Percentiles rank a stretch among this genome's conserved stretches.
phyloP scores from a whole-genome alignment of 1,140 invertebrate genomes.

The Leptonema lineaticorne region DNA sequence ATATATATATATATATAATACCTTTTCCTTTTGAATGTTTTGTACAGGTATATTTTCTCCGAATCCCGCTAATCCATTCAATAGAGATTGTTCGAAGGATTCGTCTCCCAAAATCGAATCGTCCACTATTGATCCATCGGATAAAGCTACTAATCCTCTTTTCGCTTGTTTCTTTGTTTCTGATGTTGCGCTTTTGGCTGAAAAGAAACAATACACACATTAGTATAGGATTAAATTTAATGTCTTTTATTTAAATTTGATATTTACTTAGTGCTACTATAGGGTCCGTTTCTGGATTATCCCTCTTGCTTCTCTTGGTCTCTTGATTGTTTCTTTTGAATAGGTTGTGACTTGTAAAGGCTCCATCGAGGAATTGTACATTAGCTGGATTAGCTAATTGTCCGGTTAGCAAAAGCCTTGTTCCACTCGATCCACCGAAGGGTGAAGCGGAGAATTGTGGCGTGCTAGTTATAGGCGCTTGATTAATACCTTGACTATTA shows the following conservation, averaged over 20 bases:
- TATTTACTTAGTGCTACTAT: not conserved
- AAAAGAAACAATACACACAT: constrained; percentile 12
- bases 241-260: not conserved
- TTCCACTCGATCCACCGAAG: constrained; percentile 42
- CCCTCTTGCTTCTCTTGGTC: constrained; percentile 54
- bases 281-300: constrained; percentile 52
- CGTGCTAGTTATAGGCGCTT: not conserved
- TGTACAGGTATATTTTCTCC: constrained; percentile 61
- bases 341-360: constrained; percentile 53
- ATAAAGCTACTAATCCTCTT: constrained; percentile 62
- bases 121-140: constrained; percentile 66
- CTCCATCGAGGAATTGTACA: constrained; percentile 61
- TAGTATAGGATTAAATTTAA: not conserved
- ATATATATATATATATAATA: constrained; percentile 29
- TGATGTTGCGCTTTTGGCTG: constrained; percentile 20
- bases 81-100: constrained; percentile 54
- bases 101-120: constrained; percentile 57
- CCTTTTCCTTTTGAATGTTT: constrained; percentile 55
- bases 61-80: constrained; percentile 67
- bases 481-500: constrained; percentile 31
- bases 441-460: constrained; percentile 5
- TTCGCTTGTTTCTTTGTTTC: constrained; percentile 59
- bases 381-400: constrained; percentile 56
- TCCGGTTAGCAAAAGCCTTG: constrained; percentile 47
- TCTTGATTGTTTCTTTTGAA: constrained; percentile 52